A percentile compares a stretch with the other conserved stretches of the same genome.
Evolutionary conservation across 2,113 vertebrate species (phyloP).

Genomic region (Taxidea taxus): DNA sequence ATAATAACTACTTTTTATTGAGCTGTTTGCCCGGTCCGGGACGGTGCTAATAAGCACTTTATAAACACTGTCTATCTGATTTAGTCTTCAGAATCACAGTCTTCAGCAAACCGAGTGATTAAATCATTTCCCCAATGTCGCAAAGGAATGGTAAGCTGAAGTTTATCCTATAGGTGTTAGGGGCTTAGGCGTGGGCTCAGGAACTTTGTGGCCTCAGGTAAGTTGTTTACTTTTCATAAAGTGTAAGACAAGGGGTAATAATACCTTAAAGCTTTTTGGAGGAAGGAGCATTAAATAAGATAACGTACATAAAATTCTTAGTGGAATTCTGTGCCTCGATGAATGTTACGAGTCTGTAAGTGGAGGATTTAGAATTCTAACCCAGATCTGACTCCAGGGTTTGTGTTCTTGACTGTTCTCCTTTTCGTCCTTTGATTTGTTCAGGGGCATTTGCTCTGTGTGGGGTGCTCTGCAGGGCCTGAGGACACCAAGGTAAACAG

Average conservation of each 20-base stretch:
- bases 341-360: background rate
- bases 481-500: background rate
- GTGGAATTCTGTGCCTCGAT: background rate
- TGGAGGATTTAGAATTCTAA: background rate
- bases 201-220: background rate
- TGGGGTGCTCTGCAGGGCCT: background rate
- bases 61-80: background rate
- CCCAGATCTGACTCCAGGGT: background rate
- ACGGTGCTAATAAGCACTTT: slow-evolving; percentile 24
- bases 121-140: slow-evolving; percentile 2
- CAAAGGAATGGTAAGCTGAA: background rate
- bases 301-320: background rate
- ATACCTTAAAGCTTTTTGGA: background rate
- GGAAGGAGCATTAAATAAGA: background rate
- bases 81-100: background rate
- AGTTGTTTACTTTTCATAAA: slow-evolving; percentile 17
- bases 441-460: background rate
- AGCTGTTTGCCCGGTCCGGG: slow-evolving; percentile 9
- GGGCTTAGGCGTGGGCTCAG: background rate
- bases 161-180: background rate
- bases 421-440: background rate
- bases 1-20: slow-evolving; percentile 37
- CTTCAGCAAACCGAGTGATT: background rate
- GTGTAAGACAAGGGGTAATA: slow-evolving; percentile 11
- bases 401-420: background rate